phyloP scores from a whole-genome alignment of 2,888 invertebrate genomes.

The Anarsia innoxiella region DNA sequence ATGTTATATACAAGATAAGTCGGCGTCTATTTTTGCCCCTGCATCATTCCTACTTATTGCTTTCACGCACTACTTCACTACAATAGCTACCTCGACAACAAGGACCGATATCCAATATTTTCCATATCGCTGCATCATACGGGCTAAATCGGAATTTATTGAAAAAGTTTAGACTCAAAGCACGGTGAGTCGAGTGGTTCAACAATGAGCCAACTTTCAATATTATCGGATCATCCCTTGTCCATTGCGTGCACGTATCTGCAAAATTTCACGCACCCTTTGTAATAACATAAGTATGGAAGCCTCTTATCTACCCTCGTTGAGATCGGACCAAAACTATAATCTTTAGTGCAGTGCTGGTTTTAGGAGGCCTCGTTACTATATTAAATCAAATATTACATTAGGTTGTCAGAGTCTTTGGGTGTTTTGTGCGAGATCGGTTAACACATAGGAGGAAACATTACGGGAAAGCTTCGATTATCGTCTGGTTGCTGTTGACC shows the following conservation, averaged over 20 bases:
- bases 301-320: conserved; percentile 62
- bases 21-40: no score
- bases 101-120: conserved; percentile 7
- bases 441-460: no score
- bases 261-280: conserved; percentile 70
- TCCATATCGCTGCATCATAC: conserved; percentile 15
- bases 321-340: conserved; percentile 37
- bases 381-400: no score
- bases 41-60: no score
- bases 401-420: no score
- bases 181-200: conserved; percentile 10
- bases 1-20: no score
- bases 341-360: conserved; percentile 3
- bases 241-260: conserved; percentile 54
- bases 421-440: no score
- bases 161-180: conserved; percentile 31
- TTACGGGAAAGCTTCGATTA: no score
- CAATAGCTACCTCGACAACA: no score
- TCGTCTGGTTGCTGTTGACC: no score
- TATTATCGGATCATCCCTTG: conserved; percentile 52
- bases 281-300: conserved; percentile 56
- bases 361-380: not conserved
- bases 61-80: no score
- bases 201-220: conserved; percentile 25
- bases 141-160: conserved; percentile 33